Evolutionary conservation across 2,888 invertebrate genomes (phyloP), one percentile per base, ranked within the genome.

Genomic region (Clistopyga incitator): DNA sequence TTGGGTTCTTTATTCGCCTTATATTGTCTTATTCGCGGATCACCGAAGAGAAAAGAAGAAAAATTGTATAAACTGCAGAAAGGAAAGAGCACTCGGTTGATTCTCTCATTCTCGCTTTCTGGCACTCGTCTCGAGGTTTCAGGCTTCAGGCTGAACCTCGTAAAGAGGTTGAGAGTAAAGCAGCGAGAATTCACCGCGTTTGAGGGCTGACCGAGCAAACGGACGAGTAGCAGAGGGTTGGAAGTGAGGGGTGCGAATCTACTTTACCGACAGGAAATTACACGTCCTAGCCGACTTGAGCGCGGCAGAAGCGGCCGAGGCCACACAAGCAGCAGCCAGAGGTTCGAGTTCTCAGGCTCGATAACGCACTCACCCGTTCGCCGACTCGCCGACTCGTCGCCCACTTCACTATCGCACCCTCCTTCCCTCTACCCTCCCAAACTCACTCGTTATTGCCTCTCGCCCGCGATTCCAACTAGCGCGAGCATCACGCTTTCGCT

Each of bases 211-310:
- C 71, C 85, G 86, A 87, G 89, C 88, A 89, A 90, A 88, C 81
- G 86, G 86, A 85, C 79, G 83, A 84, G 78, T 70, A 65, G 56
- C 68, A 42, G 72, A 79, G 50, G 23, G 64, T 65, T 80, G 42
- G 56, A 56, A 65, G 77, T 45, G 65, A 70, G 50, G 45, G 77
- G 72, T 59, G 70, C 82, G 81, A 88, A 87, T 87, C 87, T 89
- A 90, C 89, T 90, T 89, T 89, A 89, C 88, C 89, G 88, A 84
- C 91, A 92, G 92, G 92, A 92, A 92, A 92, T 92, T 92, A 91
- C 92, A 91, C 90, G 89, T 91, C 91, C 91, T 91, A 89, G 90
- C 90, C 71, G 64, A 38, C 54, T 79, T 56, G 68, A 65, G 50
- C 42, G 29, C 42, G 6, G 56, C 59, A 47, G 29, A 72, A 72